phyloP scores from a whole-genome alignment of 2,797 vertebrate genomes.

The Poecilia gillii region DNA sequence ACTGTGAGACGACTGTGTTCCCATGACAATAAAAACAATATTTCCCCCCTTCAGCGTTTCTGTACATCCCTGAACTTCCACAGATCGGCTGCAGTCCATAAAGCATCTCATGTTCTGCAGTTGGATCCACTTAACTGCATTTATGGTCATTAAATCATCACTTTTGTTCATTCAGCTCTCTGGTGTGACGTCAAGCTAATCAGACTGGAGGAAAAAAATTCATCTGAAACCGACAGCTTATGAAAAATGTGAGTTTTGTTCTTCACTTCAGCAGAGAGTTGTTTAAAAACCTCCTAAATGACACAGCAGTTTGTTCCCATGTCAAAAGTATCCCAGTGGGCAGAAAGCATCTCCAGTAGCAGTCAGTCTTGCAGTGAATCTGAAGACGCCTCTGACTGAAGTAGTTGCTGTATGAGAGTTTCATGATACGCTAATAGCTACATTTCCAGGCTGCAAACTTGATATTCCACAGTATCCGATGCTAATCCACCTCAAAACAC shows the following conservation, averaged over 20 bases:
- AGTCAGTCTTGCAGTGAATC: not conserved
- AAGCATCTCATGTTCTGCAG: not conserved
- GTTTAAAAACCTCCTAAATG: not conserved
- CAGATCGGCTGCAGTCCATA: not conserved
- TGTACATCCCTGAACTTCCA: not conserved
- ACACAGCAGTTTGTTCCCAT: not conserved
- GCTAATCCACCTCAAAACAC: not conserved
- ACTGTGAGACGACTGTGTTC: not conserved
- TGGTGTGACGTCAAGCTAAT: not conserved
- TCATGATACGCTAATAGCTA: not conserved
- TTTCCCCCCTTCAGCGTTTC: not conserved
- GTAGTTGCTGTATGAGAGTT: not conserved
- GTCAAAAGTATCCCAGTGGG: not conserved
- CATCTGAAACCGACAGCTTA: not conserved
- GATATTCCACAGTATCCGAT: not conserved
- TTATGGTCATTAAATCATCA: slow-evolving; percentile 2
- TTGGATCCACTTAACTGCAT: not conserved
- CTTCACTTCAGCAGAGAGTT: not conserved
- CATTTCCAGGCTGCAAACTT: not conserved
- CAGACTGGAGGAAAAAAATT: not conserved
- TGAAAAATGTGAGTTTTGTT: not conserved
- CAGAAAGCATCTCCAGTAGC: not conserved
- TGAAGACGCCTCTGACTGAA: not conserved
- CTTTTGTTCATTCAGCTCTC: not conserved
- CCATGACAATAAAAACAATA: not conserved